phyloP scores from a whole-genome alignment of 2,888 invertebrate species.

The Parochlus steinenii region DNA sequence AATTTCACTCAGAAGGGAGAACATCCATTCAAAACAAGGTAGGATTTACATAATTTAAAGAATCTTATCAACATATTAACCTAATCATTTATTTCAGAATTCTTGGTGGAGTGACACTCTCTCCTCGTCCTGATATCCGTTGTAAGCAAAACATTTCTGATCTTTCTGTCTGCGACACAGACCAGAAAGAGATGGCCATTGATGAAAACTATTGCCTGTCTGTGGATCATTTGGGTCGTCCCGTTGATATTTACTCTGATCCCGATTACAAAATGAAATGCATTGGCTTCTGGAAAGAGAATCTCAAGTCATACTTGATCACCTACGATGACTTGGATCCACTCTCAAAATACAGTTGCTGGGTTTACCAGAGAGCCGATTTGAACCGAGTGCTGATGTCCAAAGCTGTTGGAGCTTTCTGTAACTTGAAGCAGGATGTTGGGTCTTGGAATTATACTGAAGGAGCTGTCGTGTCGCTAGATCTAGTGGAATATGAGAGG shows the following conservation, averaged over 20 bases:
- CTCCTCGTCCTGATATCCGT: constrained; percentile 81
- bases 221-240: constrained; percentile 89
- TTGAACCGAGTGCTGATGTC: constrained; percentile 73
- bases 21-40: constrained; percentile 66
- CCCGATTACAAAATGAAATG: constrained; percentile 95
- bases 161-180: constrained; percentile 87
- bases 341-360: constrained; percentile 87
- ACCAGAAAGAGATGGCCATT: constrained; percentile 84
- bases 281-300: constrained; percentile 96
- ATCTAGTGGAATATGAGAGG: constrained; percentile 82
- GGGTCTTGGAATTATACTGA: constrained; percentile 75
- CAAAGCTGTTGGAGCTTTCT: constrained; percentile 79
- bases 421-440: constrained; percentile 78
- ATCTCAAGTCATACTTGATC: constrained; percentile 87
- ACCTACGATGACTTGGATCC: constrained; percentile 95
- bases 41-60: constrained; percentile 18
- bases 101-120: constrained; percentile 84
- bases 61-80: too few relatives aligned
- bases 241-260: constrained; percentile 87
- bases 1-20: constrained; percentile 87
- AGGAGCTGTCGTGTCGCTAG: constrained; percentile 83
- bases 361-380: constrained; percentile 94
- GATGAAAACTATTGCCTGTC: constrained; percentile 93
- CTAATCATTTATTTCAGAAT: constrained; percentile 44
- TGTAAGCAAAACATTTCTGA: constrained; percentile 91